Conservation (phyloP, 2,888 invertebrate species). For the Ichneumoninae sp. region DNA sequence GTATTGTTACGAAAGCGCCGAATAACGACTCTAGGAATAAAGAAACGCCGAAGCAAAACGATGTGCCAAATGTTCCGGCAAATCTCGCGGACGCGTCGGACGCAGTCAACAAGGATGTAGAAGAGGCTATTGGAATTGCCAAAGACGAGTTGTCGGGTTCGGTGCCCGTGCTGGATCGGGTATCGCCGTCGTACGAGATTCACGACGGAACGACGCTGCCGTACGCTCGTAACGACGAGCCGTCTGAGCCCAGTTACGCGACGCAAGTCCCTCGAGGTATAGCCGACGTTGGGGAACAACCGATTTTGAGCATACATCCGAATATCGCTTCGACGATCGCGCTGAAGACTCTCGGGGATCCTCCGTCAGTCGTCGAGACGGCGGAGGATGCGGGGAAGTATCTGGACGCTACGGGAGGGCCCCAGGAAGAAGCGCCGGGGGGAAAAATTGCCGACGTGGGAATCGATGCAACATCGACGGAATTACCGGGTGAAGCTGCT, state of each 20-base stretch:
- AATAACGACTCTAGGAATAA: conserved; percentile 18
- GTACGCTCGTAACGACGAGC: conserved; percentile 62
- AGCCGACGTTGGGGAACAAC: conserved; percentile 65
- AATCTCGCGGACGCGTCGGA: neutral
- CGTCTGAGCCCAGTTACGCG: conserved; percentile 65
- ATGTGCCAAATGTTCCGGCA: conserved; percentile 24
- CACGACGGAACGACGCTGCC: conserved; percentile 89
- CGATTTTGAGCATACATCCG: conserved; percentile 72
- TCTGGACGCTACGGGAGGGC: conserved; percentile 13
- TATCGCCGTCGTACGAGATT: conserved; percentile 83
- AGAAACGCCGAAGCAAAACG: neutral
- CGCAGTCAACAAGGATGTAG: neutral
- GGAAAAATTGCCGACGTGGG: neutral
- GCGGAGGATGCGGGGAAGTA: conserved; percentile 31
- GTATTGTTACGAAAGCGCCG: conserved; percentile 57
- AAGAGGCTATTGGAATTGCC: neutral
- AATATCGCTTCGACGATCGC: conserved; percentile 66
- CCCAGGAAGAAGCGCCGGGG: neutral
- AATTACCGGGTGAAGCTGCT: conserved; percentile 32
- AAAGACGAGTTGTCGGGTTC: neutral
- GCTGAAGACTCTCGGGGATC: conserved; percentile 19
- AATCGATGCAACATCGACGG: neutral
- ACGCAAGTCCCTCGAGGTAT: conserved; percentile 42
- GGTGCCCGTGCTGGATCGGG: conserved; percentile 38
- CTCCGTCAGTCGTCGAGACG: conserved; percentile 3